A percentile compares a stretch with the other conserved stretches of the same genome.
These are phyloP conservation scores for Chirona hameri DNA, from an alignment of 2,888 invertebrate genomes.

Conservation along the genomic window DNA sequence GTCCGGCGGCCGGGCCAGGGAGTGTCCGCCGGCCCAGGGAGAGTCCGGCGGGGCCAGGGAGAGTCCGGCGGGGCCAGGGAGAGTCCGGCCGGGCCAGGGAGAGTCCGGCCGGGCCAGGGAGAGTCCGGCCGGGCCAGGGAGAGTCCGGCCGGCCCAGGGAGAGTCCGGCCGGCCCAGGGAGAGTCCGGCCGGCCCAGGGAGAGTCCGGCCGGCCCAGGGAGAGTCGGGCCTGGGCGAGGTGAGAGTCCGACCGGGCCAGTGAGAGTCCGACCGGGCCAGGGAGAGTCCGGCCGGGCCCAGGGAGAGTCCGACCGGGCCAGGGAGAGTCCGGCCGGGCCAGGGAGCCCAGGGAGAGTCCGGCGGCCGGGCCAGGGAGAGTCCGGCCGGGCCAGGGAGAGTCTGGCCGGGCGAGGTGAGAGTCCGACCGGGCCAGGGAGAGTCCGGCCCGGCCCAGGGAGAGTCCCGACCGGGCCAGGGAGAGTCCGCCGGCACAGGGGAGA, in stretches of 20 bases:
- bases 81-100: background rate
- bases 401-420: background rate
- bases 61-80: background rate
- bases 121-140: background rate
- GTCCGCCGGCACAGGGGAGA: background rate
- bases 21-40: background rate
- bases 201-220: background rate
- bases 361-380: constrained; percentile 6
- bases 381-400: background rate
- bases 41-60: background rate
- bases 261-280: background rate
- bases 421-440: background rate
- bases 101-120: background rate
- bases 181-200: background rate
- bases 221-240: background rate
- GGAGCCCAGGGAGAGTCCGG: too few species aligned
- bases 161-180: background rate
- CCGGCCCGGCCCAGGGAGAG: background rate
- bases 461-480: background rate
- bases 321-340: background rate
- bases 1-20: background rate
- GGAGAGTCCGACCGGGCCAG: background rate
- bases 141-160: background rate
- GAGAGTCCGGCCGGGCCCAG: background rate
- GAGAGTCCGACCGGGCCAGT: too few species aligned